Conservation (phyloP, 2,888 invertebrate species). For the Cylloceria caligata region DNA sequence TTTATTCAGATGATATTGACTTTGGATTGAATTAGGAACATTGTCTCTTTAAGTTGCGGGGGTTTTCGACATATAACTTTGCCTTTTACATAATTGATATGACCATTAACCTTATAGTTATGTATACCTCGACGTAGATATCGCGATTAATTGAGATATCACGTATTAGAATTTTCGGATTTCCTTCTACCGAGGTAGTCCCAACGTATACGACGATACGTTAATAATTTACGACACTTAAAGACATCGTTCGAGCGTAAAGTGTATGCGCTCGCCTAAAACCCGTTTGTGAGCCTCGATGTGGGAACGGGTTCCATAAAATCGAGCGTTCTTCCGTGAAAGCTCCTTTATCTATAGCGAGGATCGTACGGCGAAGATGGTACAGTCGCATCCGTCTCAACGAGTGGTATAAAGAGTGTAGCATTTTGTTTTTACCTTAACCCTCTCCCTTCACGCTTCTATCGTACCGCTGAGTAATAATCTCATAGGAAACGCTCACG, state of each 20-base stretch:
- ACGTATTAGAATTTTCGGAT: constrained; percentile 75
- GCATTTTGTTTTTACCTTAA: constrained; percentile 27
- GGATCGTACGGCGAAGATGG: constrained; percentile 46
- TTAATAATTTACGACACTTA: constrained; percentile 81
- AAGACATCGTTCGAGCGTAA: constrained; percentile 78
- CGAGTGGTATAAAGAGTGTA: constrained; percentile 21
- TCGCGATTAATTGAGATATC: constrained; percentile 77
- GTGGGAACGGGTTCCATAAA: constrained; percentile 83
- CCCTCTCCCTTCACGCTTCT: constrained; percentile 1
- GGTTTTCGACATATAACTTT: too few species aligned
- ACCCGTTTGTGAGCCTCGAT: constrained; percentile 64
- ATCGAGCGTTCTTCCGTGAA: constrained; percentile 81
- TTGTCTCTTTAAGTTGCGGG: too few species aligned
- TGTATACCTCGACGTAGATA: too few species aligned
- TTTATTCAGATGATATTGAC: too few species aligned
- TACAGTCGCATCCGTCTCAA: constrained; percentile 42
- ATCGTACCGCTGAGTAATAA: constrained; percentile 42
- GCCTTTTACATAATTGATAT: too few species aligned
- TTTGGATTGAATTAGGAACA: too few species aligned
- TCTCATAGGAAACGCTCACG: constrained; percentile 13
- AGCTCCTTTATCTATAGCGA: constrained; percentile 75
- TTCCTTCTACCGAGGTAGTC: constrained; percentile 58
- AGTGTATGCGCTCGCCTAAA: constrained; percentile 63
- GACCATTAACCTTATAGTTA: too few species aligned
- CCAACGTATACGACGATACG: constrained; percentile 69